Percentiles rank a stretch among this genome's conserved stretches.
These are phyloP conservation scores for Chaenocephalus aceratus DNA, from an alignment of 2,113 vertebrate genomes.

Conservation along the genomic window DNA sequence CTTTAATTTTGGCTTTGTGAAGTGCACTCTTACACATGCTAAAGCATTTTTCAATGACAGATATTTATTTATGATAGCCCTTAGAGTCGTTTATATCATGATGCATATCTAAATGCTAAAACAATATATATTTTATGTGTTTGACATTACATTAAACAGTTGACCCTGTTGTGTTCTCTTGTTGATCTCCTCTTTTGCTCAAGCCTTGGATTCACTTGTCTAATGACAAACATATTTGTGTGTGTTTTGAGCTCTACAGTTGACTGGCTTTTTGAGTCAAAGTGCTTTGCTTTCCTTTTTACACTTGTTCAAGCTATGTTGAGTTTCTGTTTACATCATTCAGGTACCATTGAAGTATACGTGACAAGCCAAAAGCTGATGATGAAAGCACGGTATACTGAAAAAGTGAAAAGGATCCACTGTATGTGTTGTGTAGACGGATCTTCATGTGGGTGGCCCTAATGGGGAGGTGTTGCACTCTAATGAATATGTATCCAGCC, in stretches of 20 bases:
- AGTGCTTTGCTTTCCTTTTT: background rate
- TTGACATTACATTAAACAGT: constrained; percentile 42
- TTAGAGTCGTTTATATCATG: constrained; percentile 31
- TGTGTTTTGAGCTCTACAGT: background rate
- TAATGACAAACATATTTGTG: background rate
- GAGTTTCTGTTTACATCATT: constrained; percentile 39
- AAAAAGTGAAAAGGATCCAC: background rate
- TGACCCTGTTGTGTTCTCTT: background rate
- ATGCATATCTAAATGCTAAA: constrained; percentile 11
- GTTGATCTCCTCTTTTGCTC: background rate
- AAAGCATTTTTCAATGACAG: constrained; percentile 3
- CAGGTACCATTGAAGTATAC: constrained; percentile 47
- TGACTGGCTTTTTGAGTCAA: background rate
- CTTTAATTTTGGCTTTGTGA: background rate
- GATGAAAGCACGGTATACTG: background rate
- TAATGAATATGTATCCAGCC: constrained; percentile 48
- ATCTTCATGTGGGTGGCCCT: constrained; percentile 44
- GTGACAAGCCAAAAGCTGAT: constrained; percentile 37
- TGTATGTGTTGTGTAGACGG: background rate
- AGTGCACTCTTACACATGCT: background rate
- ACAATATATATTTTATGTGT: constrained; percentile 13
- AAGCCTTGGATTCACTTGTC: background rate
- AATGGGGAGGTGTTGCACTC: constrained; percentile 21
- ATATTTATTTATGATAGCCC: constrained; percentile 47
- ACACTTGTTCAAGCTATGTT: background rate